Evolutionary conservation across 37 sponge, comb jelly and placozoan genomes (phyloP).

Genomic region (Amphimedon queenslandica): DNA sequence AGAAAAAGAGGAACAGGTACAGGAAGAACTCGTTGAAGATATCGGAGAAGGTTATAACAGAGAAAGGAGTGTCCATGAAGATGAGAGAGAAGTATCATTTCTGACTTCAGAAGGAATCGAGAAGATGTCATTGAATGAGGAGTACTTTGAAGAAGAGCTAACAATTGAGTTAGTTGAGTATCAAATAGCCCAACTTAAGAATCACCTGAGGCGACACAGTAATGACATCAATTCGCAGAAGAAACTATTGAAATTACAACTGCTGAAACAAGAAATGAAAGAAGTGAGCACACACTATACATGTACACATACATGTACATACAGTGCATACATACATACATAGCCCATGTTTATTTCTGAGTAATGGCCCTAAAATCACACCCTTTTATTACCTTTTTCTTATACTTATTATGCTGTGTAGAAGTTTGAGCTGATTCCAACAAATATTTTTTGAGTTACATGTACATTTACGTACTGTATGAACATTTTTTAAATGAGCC

Average conservation of each 20-base stretch:
- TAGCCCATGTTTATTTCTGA: too few relatives aligned
- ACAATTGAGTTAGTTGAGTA: neutral
- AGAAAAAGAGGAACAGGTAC: too few relatives aligned
- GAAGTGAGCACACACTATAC: slow-evolving; percentile 26
- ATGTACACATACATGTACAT: too few relatives aligned
- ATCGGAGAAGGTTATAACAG: neutral
- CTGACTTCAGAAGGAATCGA: neutral
- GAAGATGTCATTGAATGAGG: neutral
- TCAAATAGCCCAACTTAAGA: slow-evolving; percentile 36
- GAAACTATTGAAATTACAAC: slow-evolving; percentile 46
- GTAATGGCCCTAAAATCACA: too few relatives aligned
- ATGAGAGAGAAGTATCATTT: neutral
- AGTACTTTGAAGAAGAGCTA: slow-evolving; percentile 6
- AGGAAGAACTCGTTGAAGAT: neutral
- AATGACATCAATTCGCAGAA: slow-evolving; percentile 9
- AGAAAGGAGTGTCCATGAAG: neutral
- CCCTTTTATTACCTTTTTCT: too few relatives aligned
- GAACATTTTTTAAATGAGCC: too few relatives aligned
- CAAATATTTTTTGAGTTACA: too few relatives aligned
- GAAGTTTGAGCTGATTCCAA: too few relatives aligned
- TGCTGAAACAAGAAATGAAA: slow-evolving; percentile 40
- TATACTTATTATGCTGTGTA: too few relatives aligned
- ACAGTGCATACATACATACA: too few relatives aligned
- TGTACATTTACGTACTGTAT: too few relatives aligned
- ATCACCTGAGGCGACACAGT: slow-evolving; percentile 10